These are phyloP conservation scores for Pristionchus fissidentatus DNA, from an alignment of 2,888 invertebrate species.

Conservation along the genomic window DNA sequence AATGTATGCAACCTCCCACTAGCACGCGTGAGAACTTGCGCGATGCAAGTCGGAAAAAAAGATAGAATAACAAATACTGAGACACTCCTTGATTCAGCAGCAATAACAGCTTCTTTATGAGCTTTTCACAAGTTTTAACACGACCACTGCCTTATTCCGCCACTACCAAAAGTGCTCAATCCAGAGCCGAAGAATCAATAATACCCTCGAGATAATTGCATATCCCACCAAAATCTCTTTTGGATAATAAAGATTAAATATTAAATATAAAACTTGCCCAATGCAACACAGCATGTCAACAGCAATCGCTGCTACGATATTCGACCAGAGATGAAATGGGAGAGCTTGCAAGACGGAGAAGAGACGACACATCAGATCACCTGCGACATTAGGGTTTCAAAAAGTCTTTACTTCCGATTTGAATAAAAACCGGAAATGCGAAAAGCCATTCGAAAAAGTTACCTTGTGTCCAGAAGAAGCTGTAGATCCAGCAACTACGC, in stretches of 20 bases:
- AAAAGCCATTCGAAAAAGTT: background rate
- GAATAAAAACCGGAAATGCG: too few species aligned
- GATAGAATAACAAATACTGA: too few species aligned
- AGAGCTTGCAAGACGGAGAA: slow-evolving; percentile 68
- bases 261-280: slow-evolving; percentile 55
- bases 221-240: background rate
- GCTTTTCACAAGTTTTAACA: too few species aligned
- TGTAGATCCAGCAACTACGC: slow-evolving; percentile 71
- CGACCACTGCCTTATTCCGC: too few species aligned
- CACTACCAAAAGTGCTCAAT: too few species aligned
- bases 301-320: slow-evolving; percentile 71
- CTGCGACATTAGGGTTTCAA: slow-evolving; percentile 46
- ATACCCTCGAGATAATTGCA: too few species aligned
- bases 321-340: slow-evolving; percentile 73
- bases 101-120: too few species aligned
- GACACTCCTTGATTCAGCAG: too few species aligned
- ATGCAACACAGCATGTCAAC: slow-evolving; percentile 72
- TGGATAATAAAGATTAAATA: background rate
- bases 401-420: background rate
- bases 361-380: slow-evolving; percentile 65
- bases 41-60: too few species aligned
- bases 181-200: background rate
- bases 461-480: slow-evolving; percentile 69
- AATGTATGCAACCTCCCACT: too few species aligned
- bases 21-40: too few species aligned